Evolutionary conservation across 1,140 invertebrate species (phyloP).

Genomic region (Atta texana): DNA sequence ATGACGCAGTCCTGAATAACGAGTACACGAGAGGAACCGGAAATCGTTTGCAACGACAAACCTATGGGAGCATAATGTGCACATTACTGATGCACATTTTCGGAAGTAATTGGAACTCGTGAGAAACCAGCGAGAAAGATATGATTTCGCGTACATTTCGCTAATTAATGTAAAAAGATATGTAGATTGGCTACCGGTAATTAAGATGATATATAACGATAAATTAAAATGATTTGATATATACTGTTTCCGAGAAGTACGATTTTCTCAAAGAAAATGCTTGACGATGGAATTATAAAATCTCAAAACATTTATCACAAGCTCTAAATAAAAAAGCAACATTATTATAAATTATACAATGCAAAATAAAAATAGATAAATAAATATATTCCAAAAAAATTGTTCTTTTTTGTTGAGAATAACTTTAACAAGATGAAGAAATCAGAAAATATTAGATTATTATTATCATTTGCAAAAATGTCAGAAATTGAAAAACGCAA

Average conservation of each 20-base stretch:
- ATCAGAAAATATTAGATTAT: background rate
- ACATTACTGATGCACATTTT: background rate
- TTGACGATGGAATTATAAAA: background rate
- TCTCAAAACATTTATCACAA: background rate
- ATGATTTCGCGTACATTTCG: background rate
- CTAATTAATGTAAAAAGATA: background rate
- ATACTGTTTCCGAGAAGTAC: background rate
- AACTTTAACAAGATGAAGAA: background rate
- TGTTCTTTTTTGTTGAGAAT: background rate
- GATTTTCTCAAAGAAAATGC: background rate
- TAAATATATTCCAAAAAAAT: background rate
- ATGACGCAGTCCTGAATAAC: slow-evolving; percentile 73
- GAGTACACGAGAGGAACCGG: slow-evolving; percentile 48
- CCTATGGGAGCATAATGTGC: background rate
- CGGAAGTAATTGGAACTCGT: slow-evolving; percentile 12
- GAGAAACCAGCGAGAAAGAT: slow-evolving; percentile 10
- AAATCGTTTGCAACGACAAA: slow-evolving; percentile 49
- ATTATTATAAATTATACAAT: background rate
- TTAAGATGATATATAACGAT: slow-evolving; percentile 7
- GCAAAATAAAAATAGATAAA: background rate
- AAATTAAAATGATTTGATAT: background rate
- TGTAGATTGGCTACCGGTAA: background rate
- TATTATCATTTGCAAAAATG: background rate
- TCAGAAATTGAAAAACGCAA: background rate
- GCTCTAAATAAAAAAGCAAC: background rate